Conservation (phyloP, 2,888 invertebrate genomes). For the Troglohyphantes excavatus region DNA sequence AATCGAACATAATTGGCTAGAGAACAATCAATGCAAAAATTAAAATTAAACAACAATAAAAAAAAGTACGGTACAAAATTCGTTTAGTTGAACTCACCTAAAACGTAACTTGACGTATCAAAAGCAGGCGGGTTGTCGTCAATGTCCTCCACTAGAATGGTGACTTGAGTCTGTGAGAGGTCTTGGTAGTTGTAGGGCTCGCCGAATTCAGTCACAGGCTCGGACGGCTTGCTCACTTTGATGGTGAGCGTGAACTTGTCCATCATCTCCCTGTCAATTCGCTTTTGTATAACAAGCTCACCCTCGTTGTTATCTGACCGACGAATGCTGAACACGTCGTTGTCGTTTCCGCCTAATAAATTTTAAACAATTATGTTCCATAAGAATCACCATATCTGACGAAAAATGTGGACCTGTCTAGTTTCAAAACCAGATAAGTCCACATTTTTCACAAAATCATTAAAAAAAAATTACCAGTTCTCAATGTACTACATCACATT, state of each 20-base stretch:
- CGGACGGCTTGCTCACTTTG: slow-evolving; percentile 83
- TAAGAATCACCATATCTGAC: too few relatives aligned
- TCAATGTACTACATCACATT: too few relatives aligned
- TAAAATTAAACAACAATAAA: too few relatives aligned
- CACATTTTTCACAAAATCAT: too few relatives aligned
- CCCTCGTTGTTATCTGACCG: slow-evolving; percentile 87
- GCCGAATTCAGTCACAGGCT: slow-evolving; percentile 33
- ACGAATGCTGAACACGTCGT: slow-evolving; percentile 86
- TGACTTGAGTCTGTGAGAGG: slow-evolving; percentile 84
- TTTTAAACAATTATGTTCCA: too few relatives aligned
- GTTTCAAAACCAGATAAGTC: too few relatives aligned
- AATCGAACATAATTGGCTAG: too few relatives aligned
- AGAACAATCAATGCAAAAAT: too few relatives aligned
- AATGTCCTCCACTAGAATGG: slow-evolving; percentile 87
- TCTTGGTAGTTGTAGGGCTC: slow-evolving; percentile 87
- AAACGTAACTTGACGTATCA: slow-evolving; percentile 86
- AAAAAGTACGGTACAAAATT: too few relatives aligned
- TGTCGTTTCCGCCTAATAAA: slow-evolving; percentile 90
- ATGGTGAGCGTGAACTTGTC: slow-evolving; percentile 86
- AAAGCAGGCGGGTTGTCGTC: slow-evolving; percentile 90
- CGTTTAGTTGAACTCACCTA: slow-evolving; percentile 83
- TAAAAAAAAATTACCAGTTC: too few relatives aligned
- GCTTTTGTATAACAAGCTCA: slow-evolving; percentile 85
- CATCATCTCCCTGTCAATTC: slow-evolving; percentile 87
- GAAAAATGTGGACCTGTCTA: too few relatives aligned